Evolutionary conservation across 2,797 vertebrate species (phyloP).

Genomic region (Avahi laniger): DNA sequence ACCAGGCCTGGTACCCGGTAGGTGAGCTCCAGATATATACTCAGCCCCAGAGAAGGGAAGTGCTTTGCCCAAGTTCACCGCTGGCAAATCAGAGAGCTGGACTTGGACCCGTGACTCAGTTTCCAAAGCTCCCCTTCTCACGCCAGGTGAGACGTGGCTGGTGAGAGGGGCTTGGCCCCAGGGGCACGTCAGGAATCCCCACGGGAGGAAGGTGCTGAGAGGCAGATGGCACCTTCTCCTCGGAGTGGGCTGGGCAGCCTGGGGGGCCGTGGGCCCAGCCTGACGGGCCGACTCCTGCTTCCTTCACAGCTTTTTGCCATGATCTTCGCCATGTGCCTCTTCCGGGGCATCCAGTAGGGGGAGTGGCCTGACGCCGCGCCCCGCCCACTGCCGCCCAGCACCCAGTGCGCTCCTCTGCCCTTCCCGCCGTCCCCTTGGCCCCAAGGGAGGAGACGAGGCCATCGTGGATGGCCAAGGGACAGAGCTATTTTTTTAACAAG

Average conservation of each 20-base stretch:
- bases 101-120: background rate
- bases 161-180: background rate
- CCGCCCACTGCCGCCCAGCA: background rate
- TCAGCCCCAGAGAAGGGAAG: background rate
- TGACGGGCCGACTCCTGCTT: background rate
- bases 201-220: background rate
- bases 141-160: too few relatives aligned
- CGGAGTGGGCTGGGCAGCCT: background rate
- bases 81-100: background rate
- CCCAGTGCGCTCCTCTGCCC: background rate
- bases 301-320: slow-evolving; percentile 92
- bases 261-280: background rate
- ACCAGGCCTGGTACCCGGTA: background rate
- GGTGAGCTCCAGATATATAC: background rate
- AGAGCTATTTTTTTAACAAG: slow-evolving; percentile 83
- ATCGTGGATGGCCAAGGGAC: background rate
- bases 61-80: background rate
- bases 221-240: background rate
- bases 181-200: background rate
- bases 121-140: background rate
- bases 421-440: background rate
- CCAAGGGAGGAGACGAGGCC: slow-evolving; percentile 61
- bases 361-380: slow-evolving; percentile 11
- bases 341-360: slow-evolving; percentile 93
- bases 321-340: slow-evolving; percentile 97